Conservation (phyloP, 2,113 vertebrate species). For the Polyodon spathula region DNA sequence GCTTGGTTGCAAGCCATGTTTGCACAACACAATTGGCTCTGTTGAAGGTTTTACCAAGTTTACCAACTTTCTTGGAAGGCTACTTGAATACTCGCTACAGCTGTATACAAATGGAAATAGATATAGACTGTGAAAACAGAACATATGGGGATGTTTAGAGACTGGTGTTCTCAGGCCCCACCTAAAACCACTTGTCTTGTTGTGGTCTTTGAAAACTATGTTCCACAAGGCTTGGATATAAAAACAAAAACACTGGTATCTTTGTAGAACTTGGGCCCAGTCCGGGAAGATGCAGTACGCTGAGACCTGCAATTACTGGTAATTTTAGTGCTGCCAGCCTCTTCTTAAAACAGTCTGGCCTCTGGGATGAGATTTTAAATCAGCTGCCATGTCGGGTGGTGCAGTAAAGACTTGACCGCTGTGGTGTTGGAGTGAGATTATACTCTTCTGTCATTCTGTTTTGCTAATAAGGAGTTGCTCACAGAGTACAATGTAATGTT, state of each 20-base stretch:
- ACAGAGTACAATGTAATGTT: no score
- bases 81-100: not conserved
- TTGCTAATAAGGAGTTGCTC: no score
- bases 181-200: slow-evolving; percentile 6
- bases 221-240: slow-evolving; percentile 13
- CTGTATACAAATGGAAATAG: slow-evolving; percentile 12
- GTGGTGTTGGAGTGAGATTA: no score
- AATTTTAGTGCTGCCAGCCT: not conserved
- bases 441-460: no score
- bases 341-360: not conserved
- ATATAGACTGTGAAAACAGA: slow-evolving; percentile 20
- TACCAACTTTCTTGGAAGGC: slow-evolving; percentile 5
- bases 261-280: no score
- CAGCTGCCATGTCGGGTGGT: not conserved
- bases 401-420: no score
- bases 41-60: not conserved
- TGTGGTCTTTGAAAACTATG: slow-evolving; percentile 14
- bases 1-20: not conserved
- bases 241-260: slow-evolving; percentile 8
- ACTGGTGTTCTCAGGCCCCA: slow-evolving; percentile 1
- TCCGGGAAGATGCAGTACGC: not conserved
- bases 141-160: slow-evolving; percentile 15
- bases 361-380: not conserved
- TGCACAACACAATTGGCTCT: not conserved
- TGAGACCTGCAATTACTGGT: not conserved